A percentile compares a stretch with the other conserved stretches of the same genome.
Evolutionary conservation across 2,888 invertebrate genomes (phyloP).

Genomic region (Artemia sinica): DNA sequence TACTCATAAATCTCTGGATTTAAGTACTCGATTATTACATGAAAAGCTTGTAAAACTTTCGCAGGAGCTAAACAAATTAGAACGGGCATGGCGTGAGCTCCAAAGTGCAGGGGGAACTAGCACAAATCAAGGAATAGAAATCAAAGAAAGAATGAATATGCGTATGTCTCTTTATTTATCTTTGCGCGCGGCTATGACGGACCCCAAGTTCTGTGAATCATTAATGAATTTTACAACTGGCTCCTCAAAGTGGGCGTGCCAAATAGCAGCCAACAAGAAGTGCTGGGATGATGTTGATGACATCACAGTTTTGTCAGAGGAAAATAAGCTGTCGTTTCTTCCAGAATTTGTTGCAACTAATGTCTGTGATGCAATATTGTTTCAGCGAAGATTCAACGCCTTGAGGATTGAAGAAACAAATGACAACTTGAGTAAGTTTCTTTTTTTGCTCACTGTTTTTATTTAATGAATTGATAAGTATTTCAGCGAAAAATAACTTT

Average conservation of each 20-base stretch:
- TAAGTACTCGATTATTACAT: conserved; percentile 39
- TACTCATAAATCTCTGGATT: conserved; percentile 66
- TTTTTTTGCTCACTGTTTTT: conserved; percentile 35
- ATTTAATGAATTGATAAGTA: too few relatives aligned
- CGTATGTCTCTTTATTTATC: conserved; percentile 25
- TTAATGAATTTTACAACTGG: conserved; percentile 58
- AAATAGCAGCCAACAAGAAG: conserved; percentile 10
- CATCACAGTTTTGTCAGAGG: conserved; percentile 3
- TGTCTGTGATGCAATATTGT: conserved; percentile 58
- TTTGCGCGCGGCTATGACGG: conserved; percentile 48
- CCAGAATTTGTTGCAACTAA: conserved; percentile 83
- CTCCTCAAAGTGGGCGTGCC: conserved; percentile 56
- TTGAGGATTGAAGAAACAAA: conserved; percentile 47
- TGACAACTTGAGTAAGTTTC: conserved; percentile 45
- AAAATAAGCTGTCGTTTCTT: conserved; percentile 42
- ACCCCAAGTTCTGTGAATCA: conserved; percentile 50
- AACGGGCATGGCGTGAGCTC: conserved; percentile 53
- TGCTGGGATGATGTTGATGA: background rate
- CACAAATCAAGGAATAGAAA: conserved; percentile 40
- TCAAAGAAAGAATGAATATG: conserved; percentile 31
- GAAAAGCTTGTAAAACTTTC: conserved; percentile 40
- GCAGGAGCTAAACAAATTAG: conserved; percentile 49
- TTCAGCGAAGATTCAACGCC: conserved; percentile 47
- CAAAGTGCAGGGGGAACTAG: conserved; percentile 38
- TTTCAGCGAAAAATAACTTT: too few relatives aligned